Base-by-base conservation (phyloP, 2,888 invertebrate genomes). In the Trisateles emortualis region DNA sequence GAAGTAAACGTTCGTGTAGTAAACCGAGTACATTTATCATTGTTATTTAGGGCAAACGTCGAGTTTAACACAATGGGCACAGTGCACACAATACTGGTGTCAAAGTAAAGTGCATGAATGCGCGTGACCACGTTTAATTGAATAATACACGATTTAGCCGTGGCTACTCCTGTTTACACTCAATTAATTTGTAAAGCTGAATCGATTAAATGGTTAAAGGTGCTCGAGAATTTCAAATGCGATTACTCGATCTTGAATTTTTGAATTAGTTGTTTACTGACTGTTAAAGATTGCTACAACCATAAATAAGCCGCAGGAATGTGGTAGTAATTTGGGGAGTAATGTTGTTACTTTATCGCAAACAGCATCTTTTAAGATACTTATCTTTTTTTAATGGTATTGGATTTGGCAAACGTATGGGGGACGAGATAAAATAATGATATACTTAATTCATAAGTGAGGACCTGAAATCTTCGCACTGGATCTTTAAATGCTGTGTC, bases 1-100 rank as follows among this genome's bases (percentile, higher is more conserved):
- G 33, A 52, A 26, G 22, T 14, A 40, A 45, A 5, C 40, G 56
- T 45, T 53, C 48, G 50, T 33, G 54, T 48, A 22, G 39, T 33
- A 19, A 43, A 51, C 51, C 56, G 49, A 52, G 64, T 52, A 58
- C 72, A 73, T 77, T 64, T 65, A 76, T 78, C 72, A 77, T 58
- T 69, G 46, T 62, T 79, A 81, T 81, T 78, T 72, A 79, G 81
- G 71, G 50, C 81, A 79, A 62, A 68, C 47, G 77, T 78, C 77
- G 64, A 68, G 52, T 56, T 29, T 44, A 65, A 62, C 55, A 80
- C 76, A 78, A 77, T 76, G 60, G 56, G 62, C 50, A 76, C 73
- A 76, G 74, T 74, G 62, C 53, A 50, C 56, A 74, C 69, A 72
- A 76, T 59, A 57, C 29, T 59, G 33, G 60, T 72, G 64, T 68